Percentiles rank a stretch among this genome's conserved stretches.
Conservation (phyloP, 2,113 vertebrate genomes). For the Lophotis ruficrista region DNA sequence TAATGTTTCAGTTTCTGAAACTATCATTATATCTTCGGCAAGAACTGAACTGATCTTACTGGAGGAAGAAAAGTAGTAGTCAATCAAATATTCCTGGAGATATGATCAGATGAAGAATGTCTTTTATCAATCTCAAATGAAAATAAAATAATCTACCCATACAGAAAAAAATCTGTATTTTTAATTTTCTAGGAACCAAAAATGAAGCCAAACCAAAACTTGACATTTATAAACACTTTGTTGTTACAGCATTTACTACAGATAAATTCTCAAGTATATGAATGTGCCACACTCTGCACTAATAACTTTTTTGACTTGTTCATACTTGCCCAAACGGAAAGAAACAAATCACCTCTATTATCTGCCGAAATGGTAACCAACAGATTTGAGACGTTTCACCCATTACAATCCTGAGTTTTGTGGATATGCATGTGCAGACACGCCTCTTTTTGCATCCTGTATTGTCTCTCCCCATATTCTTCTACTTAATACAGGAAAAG, state of each 20-base stretch:
- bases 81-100: background rate
- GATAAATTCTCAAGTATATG: background rate
- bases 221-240: background rate
- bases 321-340: background rate
- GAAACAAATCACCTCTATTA: background rate
- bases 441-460: background rate
- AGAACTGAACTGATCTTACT: conserved; percentile 1
- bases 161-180: background rate
- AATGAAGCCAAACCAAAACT: background rate
- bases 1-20: background rate
- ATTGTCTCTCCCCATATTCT: background rate
- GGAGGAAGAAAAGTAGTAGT: background rate
- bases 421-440: background rate
- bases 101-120: background rate
- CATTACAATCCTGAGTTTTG: background rate
- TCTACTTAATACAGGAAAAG: background rate
- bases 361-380: background rate
- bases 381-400: background rate
- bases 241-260: background rate
- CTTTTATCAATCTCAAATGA: background rate
- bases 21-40: background rate
- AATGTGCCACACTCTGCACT: background rate
- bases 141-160: background rate
- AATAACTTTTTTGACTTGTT: background rate
- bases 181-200: background rate